A percentile compares a stretch with the other conserved stretches of the same genome.
phyloP scores from a whole-genome alignment of 2,888 invertebrate genomes.

The Nebria salina region DNA sequence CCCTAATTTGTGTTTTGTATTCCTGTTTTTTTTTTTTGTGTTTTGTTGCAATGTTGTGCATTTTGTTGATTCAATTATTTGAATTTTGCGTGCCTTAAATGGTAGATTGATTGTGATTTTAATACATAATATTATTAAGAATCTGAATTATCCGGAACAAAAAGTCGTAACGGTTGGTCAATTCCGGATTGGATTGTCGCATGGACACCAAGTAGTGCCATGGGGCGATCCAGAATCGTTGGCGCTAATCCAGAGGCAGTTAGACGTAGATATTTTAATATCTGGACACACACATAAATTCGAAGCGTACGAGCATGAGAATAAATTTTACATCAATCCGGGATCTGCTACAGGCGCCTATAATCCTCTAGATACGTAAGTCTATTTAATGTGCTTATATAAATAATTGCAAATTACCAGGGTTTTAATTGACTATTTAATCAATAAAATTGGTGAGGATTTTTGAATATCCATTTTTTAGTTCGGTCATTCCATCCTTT shows the following conservation, averaged over 20 bases:
- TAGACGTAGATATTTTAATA: slow-evolving; percentile 98
- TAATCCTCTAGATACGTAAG: slow-evolving; percentile 89
- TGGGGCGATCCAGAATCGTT: slow-evolving; percentile 96
- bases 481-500: slow-evolving; percentile 92
- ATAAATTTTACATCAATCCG: slow-evolving; percentile 99
- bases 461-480: slow-evolving; percentile 63
- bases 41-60: neutral
- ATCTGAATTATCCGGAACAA: slow-evolving; percentile 93
- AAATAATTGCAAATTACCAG: neutral
- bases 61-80: slow-evolving; percentile 16
- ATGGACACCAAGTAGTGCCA: slow-evolving; percentile 98
- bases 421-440: too few species aligned
- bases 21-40: too few species aligned
- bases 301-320: slow-evolving; percentile 98
- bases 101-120: neutral
- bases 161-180: slow-evolving; percentile 99
- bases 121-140: slow-evolving; percentile 65
- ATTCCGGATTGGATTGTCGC: slow-evolving; percentile 96
- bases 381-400: slow-evolving; percentile 40
- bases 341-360: slow-evolving; percentile 99
- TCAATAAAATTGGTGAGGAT: neutral
- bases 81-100: too few species aligned
- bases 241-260: slow-evolving; percentile 92
- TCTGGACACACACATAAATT: slow-evolving; percentile 99
- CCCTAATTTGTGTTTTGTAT: too few species aligned